Percentiles rank a stretch among this genome's conserved stretches.
Conservation (phyloP, 1,140 invertebrate species). For the Aphaenogaster ashmeadi region DNA sequence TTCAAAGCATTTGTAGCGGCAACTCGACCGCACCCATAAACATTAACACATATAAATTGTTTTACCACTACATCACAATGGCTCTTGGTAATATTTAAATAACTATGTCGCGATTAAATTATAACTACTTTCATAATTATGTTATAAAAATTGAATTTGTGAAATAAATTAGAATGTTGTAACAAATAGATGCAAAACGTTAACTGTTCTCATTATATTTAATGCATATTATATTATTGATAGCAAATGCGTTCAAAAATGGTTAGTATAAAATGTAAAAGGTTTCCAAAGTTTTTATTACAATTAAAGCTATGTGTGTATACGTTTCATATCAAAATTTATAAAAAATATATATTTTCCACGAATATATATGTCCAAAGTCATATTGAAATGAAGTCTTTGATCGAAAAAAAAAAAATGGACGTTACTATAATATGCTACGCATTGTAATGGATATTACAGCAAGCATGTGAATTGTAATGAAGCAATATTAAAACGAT, state of each 20-base stretch:
- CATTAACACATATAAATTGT: constrained; percentile 64
- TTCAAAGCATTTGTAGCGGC: too few relatives aligned
- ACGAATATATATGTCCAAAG: constrained; percentile 45
- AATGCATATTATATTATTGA: constrained; percentile 37
- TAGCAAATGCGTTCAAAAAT: constrained; percentile 54
- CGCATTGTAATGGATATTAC: constrained; percentile 42
- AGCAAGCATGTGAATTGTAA: constrained; percentile 34
- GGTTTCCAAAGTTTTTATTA: constrained; percentile 57
- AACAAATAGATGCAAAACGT: constrained; percentile 46
- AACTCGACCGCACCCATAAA: too few relatives aligned
- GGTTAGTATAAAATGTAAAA: constrained; percentile 68
- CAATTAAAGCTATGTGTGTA: constrained; percentile 46
- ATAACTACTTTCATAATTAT: constrained; percentile 46
- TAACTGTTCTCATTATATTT: constrained; percentile 43
- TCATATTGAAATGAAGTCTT: constrained; percentile 50
- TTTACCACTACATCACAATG: constrained; percentile 72
- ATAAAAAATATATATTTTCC: constrained; percentile 72
- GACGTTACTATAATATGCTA: not conserved
- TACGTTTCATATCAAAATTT: constrained; percentile 68
- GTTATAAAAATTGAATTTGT: constrained; percentile 37
- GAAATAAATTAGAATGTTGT: constrained; percentile 49
- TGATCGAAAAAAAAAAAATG: constrained; percentile 41
- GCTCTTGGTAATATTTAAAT: constrained; percentile 67
- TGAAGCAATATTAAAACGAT: constrained; percentile 49
- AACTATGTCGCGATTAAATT: constrained; percentile 47